Evolutionary conservation across 2,113 vertebrate species (phyloP), one percentile per base, ranked within the genome.

Genomic region (Laticauda laticaudata): DNA sequence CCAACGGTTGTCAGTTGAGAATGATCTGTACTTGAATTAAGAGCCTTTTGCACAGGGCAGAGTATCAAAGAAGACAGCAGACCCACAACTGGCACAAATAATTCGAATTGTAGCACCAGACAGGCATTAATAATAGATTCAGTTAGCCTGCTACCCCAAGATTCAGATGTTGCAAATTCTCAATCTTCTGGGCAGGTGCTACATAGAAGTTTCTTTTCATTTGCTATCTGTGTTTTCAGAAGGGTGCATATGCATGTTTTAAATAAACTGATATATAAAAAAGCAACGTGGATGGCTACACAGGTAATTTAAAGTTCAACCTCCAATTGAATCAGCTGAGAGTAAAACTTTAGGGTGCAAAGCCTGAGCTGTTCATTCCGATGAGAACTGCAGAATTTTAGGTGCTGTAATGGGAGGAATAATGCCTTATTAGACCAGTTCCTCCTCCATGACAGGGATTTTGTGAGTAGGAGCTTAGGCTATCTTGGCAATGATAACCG

Each of bases 401-500:
- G 11, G 23, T 61, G 15, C 56, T 23, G 10, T 2, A 64, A 43
- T 21, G n/a, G 34, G 21, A 24, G 23, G 81, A 93, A 90, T 54
- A 93, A 90, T 64, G 43, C 75, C 88, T 61, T 39, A 29, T 51
- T 54, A 90, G 56, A 39, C 26, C 45, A 34, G 48, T n/a, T 86
- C 75, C 51, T 93, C 45, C 15, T 86, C 92, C 56, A 23, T 51
- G 88, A 34, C 61, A 51, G 69, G 34, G 92, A 90, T 39, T 93
- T 45, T 18, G 88, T 61, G 45, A 15, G 15, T 55, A 64, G 48
- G 45, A 90, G 89, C 56, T 43, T 64, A 51, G 92, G 92, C 89
- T 93, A 90, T 93, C 89, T 29, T 10, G 92, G 81, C 92, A 57
- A 90, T 89, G 90, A 93, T 90, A 93, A 87, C 81, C 75, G 34